Conservation (phyloP, 2,797 vertebrate genomes). For the Dromococcyx pavoninus region DNA sequence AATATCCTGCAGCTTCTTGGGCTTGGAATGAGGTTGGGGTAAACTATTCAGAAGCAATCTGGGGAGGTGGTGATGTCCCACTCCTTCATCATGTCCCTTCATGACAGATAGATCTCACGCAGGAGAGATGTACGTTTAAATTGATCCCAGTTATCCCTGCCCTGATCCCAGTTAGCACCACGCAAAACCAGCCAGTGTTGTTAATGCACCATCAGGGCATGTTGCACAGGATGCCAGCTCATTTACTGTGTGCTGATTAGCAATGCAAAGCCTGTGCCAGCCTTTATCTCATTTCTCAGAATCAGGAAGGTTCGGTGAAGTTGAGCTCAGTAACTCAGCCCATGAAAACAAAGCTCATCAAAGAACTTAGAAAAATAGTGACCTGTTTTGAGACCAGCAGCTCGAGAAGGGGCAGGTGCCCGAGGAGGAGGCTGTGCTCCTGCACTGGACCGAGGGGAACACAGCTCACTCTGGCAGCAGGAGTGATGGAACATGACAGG, state of each 20-base stretch:
- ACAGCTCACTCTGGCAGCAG: neutral
- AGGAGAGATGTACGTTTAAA: neutral
- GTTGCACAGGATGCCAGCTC: neutral
- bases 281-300: neutral
- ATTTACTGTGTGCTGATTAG: neutral
- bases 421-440: neutral
- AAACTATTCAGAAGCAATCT: no score
- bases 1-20: neutral
- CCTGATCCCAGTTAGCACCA: neutral
- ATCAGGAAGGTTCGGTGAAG: neutral
- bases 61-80: neutral
- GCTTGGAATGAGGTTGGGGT: neutral
- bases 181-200: neutral
- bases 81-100: neutral
- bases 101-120: fast-evolving
- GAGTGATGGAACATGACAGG: neutral
- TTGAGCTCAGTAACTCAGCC: neutral
- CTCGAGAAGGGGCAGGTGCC: neutral
- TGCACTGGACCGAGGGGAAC: fast-evolving
- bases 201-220: fast-evolving
- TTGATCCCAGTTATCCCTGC: neutral
- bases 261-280: neutral
- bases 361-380: neutral
- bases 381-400: neutral
- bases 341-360: neutral